phyloP scores from a whole-genome alignment of 1,140 invertebrate species.

The Theocolax elegans region DNA sequence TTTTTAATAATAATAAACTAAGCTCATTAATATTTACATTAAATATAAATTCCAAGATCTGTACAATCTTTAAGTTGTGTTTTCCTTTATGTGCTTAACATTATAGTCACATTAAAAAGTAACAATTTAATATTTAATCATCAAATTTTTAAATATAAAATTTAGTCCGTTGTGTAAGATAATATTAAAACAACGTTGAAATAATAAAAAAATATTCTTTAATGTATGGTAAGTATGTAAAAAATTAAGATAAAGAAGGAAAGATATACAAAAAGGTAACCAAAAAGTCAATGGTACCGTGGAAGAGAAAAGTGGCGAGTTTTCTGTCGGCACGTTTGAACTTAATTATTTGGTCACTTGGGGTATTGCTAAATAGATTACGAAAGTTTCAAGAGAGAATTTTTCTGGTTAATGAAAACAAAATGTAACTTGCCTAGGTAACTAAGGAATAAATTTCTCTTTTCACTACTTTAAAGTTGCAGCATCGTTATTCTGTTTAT shows the following conservation, averaged over 20 bases:
- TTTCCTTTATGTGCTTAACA: too few relatives aligned
- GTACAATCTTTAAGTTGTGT: too few relatives aligned
- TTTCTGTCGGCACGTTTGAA: not conserved
- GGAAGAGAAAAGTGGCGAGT: not conserved
- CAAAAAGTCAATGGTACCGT: not conserved
- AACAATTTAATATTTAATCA: too few relatives aligned
- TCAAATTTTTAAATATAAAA: too few relatives aligned
- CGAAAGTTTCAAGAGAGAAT: constrained; percentile 13
- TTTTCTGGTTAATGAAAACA: constrained; percentile 15
- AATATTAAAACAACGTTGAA: too few relatives aligned
- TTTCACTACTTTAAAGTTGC: not conserved
- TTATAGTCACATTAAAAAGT: too few relatives aligned
- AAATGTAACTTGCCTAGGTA: not conserved
- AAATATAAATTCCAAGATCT: too few relatives aligned
- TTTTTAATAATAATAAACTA: too few relatives aligned
- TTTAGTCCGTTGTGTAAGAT: too few relatives aligned
- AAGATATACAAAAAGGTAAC: not conserved
- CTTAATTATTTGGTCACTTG: constrained; percentile 24
- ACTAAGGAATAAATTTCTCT: not conserved
- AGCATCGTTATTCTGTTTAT: not conserved
- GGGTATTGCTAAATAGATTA: constrained; percentile 26
- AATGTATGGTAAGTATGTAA: not conserved
- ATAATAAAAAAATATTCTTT: too few relatives aligned
- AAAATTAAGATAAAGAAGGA: not conserved
- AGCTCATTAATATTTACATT: too few relatives aligned